Evolutionary conservation across 2,888 invertebrate genomes (phyloP).

Genomic region (Eupsilia transversa): DNA sequence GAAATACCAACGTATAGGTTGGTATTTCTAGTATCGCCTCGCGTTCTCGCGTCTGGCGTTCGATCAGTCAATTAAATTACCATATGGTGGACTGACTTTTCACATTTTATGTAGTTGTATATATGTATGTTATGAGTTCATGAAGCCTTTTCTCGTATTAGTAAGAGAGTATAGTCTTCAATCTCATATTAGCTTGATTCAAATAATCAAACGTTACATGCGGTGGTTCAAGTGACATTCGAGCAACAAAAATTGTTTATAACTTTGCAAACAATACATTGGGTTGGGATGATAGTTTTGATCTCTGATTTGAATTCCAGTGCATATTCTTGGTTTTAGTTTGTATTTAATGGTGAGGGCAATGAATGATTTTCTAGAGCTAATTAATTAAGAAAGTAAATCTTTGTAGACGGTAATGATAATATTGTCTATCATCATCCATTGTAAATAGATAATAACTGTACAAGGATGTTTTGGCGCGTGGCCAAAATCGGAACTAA

Average conservation of each 20-base stretch:
- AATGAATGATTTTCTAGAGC: not conserved
- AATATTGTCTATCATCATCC: not conserved
- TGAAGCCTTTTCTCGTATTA: not conserved
- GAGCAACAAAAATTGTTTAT: no score
- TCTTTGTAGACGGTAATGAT: not conserved
- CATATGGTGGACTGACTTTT: not conserved
- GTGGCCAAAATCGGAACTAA: not conserved
- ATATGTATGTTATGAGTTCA: not conserved
- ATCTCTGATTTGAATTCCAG: slow-evolving; percentile 1
- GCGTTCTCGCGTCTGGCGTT: no score
- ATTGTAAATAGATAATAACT: slow-evolving; percentile 27
- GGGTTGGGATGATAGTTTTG: not conserved
- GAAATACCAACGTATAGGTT: not conserved
- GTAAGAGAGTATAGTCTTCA: not conserved
- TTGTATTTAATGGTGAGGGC: slow-evolving; percentile 22
- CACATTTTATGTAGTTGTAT: not conserved
- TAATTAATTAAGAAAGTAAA: not conserved
- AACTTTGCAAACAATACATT: slow-evolving; percentile 6
- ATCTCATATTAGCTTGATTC: not conserved
- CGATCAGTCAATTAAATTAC: not conserved
- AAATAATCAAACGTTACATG: no score
- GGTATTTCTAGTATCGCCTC: no score
- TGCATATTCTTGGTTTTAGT: slow-evolving; percentile 4
- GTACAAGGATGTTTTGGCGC: not conserved
- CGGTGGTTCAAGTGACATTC: not conserved